These are phyloP conservation scores for Lithophane semibrunnea DNA, from an alignment of 2,888 invertebrate genomes.

Conservation along the genomic window DNA sequence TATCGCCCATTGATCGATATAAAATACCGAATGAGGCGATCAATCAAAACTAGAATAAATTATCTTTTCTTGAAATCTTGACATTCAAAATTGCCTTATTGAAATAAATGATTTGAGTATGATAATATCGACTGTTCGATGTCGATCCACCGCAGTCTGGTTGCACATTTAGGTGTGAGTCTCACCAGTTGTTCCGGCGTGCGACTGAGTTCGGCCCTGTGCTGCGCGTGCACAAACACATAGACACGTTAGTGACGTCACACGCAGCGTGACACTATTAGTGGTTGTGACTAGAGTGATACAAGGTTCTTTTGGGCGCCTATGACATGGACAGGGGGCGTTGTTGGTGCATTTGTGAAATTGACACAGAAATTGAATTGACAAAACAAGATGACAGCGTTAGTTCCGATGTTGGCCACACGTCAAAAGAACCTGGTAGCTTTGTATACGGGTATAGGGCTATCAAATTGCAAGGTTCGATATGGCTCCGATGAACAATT, in stretches of 20 bases:
- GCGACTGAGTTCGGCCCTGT: constrained; percentile 87
- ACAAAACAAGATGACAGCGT: neutral
- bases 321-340: neutral
- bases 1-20: neutral
- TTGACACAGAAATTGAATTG: neutral
- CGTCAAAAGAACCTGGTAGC: constrained; percentile 6
- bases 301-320: neutral
- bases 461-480: constrained; percentile 6
- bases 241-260: constrained; percentile 77
- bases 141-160: constrained; percentile 2
- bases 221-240: constrained; percentile 84
- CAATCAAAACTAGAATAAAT: neutral
- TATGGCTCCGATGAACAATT: neutral
- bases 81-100: neutral
- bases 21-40: neutral
- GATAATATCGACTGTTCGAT: neutral
- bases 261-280: constrained; percentile 62
- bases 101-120: neutral
- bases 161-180: constrained; percentile 60
- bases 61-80: neutral
- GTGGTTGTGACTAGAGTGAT: constrained; percentile 24
- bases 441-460: neutral
- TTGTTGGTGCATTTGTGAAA: neutral
- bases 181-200: constrained; percentile 88
- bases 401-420: neutral